Evolutionary conservation across 2,113 vertebrate species (phyloP), one percentile per base, ranked within the genome.

Genomic region (Ciconia stormi): DNA sequence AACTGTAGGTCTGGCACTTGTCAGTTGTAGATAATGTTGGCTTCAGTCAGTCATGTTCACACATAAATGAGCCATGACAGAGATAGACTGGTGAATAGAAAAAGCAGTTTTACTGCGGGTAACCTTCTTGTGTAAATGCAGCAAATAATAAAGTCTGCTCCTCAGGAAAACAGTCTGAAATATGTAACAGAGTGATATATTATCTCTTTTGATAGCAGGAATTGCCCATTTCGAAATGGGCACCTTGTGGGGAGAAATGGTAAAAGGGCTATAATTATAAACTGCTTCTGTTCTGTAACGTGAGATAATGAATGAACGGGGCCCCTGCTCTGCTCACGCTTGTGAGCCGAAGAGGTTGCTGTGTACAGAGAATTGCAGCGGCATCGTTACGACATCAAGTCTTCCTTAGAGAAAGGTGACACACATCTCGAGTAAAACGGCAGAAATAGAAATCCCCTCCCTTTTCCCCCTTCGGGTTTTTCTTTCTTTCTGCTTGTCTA

Each of bases 1-100:
- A 98, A 98, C 97, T 96, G 71, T 72, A 96, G 92, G 92, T 95
- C 96, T 98, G 97, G 91, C 97, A 98, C 97, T 98, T 98, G 96
- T 97, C 96, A 96, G 90, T 96, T 97, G 94, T 94, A 95, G 96
- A 95, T 97, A 98, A 97, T 96, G 69, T 63, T 90, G 96, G 76
- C 76, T 98, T 98, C 97, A 98, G 96, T 96, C 96, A 87, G 91
- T 97, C 97, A 96, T 97, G 97, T 95, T 98, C 93, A 94, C 96
- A 98, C 94, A 97, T 93, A 98, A 98, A 98, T 97, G 95, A 98
- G 87, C 89, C 93, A 73, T 93, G 96, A 96, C 97, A 97, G 96
- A 97, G 97, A 97, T 34, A 97, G 97, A 97, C 94, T 95, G 90
- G 74, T 97, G 96, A 97, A 98, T n/a, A 97, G 94, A 96, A 98